phyloP scores from a whole-genome alignment of 2,797 vertebrate species.

The Varecia variegata region DNA sequence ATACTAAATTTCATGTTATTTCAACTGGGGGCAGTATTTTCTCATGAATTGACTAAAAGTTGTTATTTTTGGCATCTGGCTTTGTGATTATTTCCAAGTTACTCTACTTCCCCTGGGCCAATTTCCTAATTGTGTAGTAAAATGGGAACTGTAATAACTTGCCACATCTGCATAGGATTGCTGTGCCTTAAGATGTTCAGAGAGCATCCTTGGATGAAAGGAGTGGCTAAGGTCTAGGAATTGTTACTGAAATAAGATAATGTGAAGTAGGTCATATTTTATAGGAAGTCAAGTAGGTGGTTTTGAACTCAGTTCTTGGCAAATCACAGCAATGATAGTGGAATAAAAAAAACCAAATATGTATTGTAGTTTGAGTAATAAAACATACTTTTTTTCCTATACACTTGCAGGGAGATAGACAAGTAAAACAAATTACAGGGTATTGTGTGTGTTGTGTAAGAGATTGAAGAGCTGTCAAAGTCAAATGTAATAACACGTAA shows the following conservation, averaged over 20 bases:
- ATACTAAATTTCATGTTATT: slow-evolving; percentile 70
- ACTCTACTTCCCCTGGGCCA: slow-evolving; percentile 71
- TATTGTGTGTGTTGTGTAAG: slow-evolving; percentile 10
- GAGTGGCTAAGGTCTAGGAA: slow-evolving; percentile 53
- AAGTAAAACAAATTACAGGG: slow-evolving; percentile 41
- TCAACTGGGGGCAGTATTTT: slow-evolving; percentile 77
- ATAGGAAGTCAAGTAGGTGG: slow-evolving; percentile 58
- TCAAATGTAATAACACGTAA: slow-evolving; percentile 43
- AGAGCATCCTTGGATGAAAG: slow-evolving; percentile 49
- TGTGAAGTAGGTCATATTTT: slow-evolving; percentile 68
- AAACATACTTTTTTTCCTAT: background rate
- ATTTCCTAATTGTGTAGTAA: slow-evolving; percentile 73
- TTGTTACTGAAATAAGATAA: slow-evolving; percentile 53
- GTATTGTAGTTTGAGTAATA: slow-evolving; percentile 23
- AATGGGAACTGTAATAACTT: slow-evolving; percentile 65
- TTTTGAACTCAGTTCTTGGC: slow-evolving; percentile 64
- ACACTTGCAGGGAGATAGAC: background rate
- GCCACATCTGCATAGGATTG: slow-evolving; percentile 63
- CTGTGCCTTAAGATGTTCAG: slow-evolving; percentile 37
- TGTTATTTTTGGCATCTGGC: slow-evolving; percentile 77
- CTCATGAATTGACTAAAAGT: slow-evolving; percentile 73
- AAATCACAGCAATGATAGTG: slow-evolving; percentile 49
- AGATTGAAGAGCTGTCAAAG: slow-evolving; percentile 44
- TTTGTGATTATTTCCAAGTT: slow-evolving; percentile 79
- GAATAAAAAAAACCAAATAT: slow-evolving; percentile 23